Conservation (phyloP, 2,797 vertebrate genomes). For the Serranus cabrilla region DNA sequence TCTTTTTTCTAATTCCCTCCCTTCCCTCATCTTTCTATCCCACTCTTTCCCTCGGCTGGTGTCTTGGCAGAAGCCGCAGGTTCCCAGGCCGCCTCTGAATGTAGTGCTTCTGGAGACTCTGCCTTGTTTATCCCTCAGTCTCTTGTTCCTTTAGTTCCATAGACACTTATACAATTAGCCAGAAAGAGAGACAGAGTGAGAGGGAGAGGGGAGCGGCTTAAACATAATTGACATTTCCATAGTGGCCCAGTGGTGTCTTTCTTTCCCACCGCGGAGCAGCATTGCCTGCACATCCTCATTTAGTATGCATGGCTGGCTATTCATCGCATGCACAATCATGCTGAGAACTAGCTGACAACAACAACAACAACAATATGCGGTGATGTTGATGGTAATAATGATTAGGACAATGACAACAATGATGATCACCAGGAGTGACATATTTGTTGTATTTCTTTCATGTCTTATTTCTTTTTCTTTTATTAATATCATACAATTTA, state of each 20-base stretch:
- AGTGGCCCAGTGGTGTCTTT: conserved; percentile 70
- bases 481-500: neutral
- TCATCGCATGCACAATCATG: conserved; percentile 72
- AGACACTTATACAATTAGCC: conserved; percentile 79
- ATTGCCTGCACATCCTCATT: conserved; percentile 71
- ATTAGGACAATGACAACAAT: conserved; percentile 52
- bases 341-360: conserved; percentile 73
- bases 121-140: conserved; percentile 76
- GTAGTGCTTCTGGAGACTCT: conserved; percentile 74
- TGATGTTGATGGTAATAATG: conserved; percentile 53
- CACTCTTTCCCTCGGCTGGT: conserved; percentile 66
- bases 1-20: conserved; percentile 48
- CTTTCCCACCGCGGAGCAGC: conserved; percentile 72
- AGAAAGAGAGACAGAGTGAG: conserved; percentile 48
- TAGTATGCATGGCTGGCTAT: conserved; percentile 78
- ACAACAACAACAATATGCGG: conserved; percentile 53
- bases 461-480: neutral
- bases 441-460: neutral
- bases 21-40: conserved; percentile 61
- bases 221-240: conserved; percentile 79
- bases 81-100: conserved; percentile 86
- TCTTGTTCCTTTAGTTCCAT: conserved; percentile 75
- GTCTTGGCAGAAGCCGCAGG: conserved; percentile 83
- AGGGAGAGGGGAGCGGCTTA: conserved; percentile 58
- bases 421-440: conserved; percentile 25